Evolutionary conservation across 2,797 vertebrate genomes (phyloP), one percentile per base, ranked within the genome.

Genomic region (Sternarchorhynchus goeldii): DNA sequence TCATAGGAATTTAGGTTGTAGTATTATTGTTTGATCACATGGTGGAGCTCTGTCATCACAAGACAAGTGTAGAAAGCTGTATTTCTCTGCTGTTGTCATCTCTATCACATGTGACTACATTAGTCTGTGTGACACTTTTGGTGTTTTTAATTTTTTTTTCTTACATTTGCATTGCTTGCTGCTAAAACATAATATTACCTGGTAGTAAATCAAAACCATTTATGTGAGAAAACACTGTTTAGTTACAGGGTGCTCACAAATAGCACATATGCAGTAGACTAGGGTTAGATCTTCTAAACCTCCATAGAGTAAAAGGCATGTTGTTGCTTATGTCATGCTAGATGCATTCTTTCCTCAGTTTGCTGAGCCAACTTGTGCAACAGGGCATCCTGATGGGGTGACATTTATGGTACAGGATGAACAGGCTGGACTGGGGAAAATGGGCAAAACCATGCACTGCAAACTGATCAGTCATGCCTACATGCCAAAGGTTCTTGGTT

Each of bases 1-100:
- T 20, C 2, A 3, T 36, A 1, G 3, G 5, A 21, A 63, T 77
- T 31, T n/a, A 45, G 32, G 29, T 16, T 88, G 88, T 79, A 77
- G 67, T 89, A 0, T 36, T 4, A 3, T 29, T 32, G 79, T 17
- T 21, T 16, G 3, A 17, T 88, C 92, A 90, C 89, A 75, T n/a
- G 89, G 83, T 86, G 91, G 92, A n/a, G 87, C 88, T 92, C 73
- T 87, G 69, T 57, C 57, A 82, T 87, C 82, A 81, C 45, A 31
- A 34, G 14, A 67, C 31, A 60, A 6, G 4, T 60, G 14, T 10
- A 36, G 31, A 25, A 50, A 2, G 25, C 14, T 20, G 56, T 18
- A 10, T 31, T 2, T 14, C 21, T 31, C 14, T 57, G 20, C 36
- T 78, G 41, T n/a, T 6, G 14, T 16, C 16, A 0, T 34, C 3